phyloP scores from a whole-genome alignment of 2,113 vertebrate species.

The Saccopteryx bilineata region DNA sequence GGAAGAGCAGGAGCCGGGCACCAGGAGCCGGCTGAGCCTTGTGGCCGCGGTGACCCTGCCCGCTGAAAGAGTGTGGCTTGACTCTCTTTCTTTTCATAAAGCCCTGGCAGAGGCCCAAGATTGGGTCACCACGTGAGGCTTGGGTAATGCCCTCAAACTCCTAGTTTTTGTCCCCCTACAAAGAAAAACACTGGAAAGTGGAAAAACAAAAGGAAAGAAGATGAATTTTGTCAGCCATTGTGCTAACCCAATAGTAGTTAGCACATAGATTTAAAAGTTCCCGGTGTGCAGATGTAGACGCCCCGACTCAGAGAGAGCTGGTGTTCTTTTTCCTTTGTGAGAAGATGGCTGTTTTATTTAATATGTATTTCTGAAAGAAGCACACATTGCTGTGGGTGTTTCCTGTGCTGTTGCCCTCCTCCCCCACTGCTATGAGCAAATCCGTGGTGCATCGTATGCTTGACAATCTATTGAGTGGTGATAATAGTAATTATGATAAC shows the following conservation, averaged over 20 bases:
- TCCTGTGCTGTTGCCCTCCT: rapidly evolving
- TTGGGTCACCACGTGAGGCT: not conserved
- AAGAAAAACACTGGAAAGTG: not conserved
- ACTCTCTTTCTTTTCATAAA: not conserved
- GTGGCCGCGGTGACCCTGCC: not conserved
- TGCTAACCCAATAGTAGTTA: not conserved
- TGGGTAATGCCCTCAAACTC: not conserved
- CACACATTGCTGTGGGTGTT: not conserved
- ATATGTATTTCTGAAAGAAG: not conserved
- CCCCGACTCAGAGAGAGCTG: not conserved
- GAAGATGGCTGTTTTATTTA: not conserved
- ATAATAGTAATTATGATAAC: not conserved
- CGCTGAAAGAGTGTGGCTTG: rapidly evolving
- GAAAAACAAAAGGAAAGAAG: not conserved
- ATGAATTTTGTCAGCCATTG: not conserved
- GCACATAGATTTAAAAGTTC: not conserved
- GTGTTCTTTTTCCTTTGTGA: not conserved
- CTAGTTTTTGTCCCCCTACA: not conserved
- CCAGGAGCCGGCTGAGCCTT: not conserved
- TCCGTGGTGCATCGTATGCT: not conserved
- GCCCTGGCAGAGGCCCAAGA: not conserved
- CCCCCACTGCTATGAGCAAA: not conserved
- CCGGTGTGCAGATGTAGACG: not conserved
- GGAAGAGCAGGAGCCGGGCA: rapidly evolving
- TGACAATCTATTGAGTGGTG: not conserved